A percentile compares a stretch with the other conserved stretches of the same genome.
These are phyloP conservation scores for Lepidotrigona ventralis DNA, from an alignment of 1,140 invertebrate genomes.

Conservation along the genomic window DNA sequence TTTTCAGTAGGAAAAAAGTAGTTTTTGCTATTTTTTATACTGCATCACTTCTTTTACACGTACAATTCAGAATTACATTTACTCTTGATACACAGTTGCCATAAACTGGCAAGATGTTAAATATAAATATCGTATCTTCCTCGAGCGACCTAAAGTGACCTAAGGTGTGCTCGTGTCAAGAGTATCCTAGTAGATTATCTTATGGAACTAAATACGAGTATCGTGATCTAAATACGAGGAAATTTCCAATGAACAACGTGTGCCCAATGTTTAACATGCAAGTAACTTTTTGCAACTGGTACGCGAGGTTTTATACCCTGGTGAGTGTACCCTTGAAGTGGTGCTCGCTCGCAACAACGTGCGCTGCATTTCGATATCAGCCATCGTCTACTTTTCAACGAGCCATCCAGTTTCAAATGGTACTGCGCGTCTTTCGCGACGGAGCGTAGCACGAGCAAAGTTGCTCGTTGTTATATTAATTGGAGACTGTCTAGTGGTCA, in stretches of 20 bases:
- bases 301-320: too few species aligned
- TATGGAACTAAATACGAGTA: background rate
- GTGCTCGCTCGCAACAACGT: background rate
- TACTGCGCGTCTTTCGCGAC: background rate
- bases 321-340: background rate
- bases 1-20: background rate
- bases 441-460: background rate
- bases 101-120: background rate
- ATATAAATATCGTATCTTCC: background rate
- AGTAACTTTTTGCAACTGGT: background rate
- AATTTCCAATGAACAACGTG: background rate
- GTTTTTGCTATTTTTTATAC: background rate
- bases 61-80: background rate
- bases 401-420: background rate
- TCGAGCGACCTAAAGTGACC: background rate
- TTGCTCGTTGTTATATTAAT: slow-evolving; percentile 31
- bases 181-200: background rate
- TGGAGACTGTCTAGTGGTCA: background rate
- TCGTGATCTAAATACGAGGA: background rate
- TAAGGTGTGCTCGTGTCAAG: background rate
- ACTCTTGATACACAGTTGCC: background rate
- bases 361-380: slow-evolving; percentile 4
- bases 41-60: background rate
- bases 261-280: background rate
- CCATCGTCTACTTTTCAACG: slow-evolving; percentile 3